phyloP scores from a whole-genome alignment of 2,888 invertebrate genomes.

The Nemotelus pantherinus region DNA sequence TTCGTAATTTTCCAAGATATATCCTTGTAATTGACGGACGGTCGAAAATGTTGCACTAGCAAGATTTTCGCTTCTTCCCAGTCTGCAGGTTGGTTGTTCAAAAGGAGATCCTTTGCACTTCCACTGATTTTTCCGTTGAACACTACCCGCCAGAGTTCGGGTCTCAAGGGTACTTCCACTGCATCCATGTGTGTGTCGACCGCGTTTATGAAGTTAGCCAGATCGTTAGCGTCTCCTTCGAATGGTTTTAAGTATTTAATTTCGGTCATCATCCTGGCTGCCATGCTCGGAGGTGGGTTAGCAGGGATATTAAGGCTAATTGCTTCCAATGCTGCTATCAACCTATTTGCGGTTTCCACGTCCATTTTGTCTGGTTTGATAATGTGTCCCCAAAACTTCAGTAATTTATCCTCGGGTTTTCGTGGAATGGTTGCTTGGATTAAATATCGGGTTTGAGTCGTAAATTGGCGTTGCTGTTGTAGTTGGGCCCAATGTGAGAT shows the following conservation, averaged over 20 bases:
- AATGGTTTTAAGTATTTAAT: neutral
- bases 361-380: neutral
- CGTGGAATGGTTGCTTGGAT: too few relatives aligned
- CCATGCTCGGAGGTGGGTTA: neutral
- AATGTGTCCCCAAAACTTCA: too few relatives aligned
- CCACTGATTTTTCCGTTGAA: neutral
- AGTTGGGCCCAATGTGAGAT: too few relatives aligned
- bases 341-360: neutral
- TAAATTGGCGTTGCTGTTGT: too few relatives aligned
- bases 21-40: slow-evolving; percentile 11
- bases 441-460: too few relatives aligned
- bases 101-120: slow-evolving; percentile 7
- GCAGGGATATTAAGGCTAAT: neutral
- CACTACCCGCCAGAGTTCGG: neutral
- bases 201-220: neutral
- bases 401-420: too few relatives aligned
- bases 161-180: neutral
- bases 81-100: slow-evolving; percentile 12
- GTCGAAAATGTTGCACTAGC: slow-evolving; percentile 6
- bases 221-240: neutral
- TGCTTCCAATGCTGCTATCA: neutral
- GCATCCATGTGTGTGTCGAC: neutral
- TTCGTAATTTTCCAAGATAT: neutral
- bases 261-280: slow-evolving; percentile 1
- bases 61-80: neutral